Conservation (phyloP, 1,140 invertebrate species). For the Drosophila lacteicornis region DNA sequence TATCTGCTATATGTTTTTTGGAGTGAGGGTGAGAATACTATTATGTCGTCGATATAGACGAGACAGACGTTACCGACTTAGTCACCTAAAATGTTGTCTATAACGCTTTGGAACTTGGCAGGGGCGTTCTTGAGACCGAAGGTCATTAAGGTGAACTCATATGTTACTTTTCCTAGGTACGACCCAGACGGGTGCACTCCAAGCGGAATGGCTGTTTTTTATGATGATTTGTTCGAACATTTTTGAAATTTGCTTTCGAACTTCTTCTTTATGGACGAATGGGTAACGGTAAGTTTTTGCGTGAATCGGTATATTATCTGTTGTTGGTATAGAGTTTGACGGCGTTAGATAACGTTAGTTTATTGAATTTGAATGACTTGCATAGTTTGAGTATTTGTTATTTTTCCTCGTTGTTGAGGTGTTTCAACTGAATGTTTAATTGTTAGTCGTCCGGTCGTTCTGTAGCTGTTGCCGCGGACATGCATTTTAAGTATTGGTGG, state of each 20-base stretch:
- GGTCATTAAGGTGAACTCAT: no score
- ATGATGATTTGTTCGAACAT: constrained; percentile 21
- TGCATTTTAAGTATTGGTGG: constrained; percentile 8
- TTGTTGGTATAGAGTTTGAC: not conserved
- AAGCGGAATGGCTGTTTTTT: not conserved
- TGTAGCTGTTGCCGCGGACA: not conserved
- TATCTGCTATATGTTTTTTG: no score
- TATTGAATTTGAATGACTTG: not conserved
- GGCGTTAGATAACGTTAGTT: constrained; percentile 34
- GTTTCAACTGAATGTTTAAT: constrained; percentile 4
- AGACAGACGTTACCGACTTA: not conserved
- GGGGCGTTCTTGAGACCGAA: no score
- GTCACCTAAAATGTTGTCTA: not conserved
- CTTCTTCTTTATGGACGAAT: constrained; percentile 18
- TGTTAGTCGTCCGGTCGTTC: not conserved
- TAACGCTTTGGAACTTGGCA: no score
- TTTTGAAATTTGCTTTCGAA: constrained; percentile 23
- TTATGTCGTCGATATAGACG: no score
- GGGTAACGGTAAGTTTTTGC: constrained; percentile 13
- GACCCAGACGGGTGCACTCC: constrained; percentile 7
- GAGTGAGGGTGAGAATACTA: no score
- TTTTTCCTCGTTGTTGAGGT: constrained; percentile 31
- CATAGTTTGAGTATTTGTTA: not conserved
- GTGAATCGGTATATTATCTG: no score
- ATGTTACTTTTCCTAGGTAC: no score